Evolutionary conservation across 2,113 vertebrate genomes (phyloP).

Genomic region (Oryzias celebensis): DNA sequence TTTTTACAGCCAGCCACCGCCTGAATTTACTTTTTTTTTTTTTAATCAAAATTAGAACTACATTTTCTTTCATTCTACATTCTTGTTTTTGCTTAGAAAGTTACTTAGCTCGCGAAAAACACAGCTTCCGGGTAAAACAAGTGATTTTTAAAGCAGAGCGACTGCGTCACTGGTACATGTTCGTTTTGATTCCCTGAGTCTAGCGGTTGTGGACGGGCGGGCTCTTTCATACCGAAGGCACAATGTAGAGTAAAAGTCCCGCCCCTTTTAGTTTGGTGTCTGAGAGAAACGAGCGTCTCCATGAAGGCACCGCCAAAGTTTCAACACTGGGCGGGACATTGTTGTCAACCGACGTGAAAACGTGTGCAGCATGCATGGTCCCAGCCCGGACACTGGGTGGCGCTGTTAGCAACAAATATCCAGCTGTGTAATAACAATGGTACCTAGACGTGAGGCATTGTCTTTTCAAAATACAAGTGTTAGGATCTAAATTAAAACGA

Average conservation of each 20-base stretch:
- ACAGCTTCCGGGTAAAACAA: slow-evolving; percentile 42
- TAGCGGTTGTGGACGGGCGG: background rate
- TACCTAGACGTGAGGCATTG: no score
- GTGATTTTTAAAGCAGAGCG: slow-evolving; percentile 32
- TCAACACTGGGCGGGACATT: slow-evolving; percentile 62
- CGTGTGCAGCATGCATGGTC: background rate
- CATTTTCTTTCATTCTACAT: no score
- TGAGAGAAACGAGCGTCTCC: background rate
- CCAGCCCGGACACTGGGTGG: background rate
- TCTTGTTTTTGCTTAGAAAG: no score
- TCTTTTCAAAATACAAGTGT: no score
- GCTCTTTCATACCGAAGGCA: accelerated
- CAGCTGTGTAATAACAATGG: background rate
- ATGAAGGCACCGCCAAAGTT: slow-evolving; percentile 60
- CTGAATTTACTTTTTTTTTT: no score
- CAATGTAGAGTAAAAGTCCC: background rate
- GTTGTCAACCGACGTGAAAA: background rate
- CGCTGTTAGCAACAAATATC: slow-evolving; percentile 8
- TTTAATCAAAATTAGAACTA: no score
- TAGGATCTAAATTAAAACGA: no score
- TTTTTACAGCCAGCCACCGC: no score
- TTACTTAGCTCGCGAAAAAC: no score
- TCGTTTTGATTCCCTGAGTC: background rate
- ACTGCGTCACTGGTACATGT: background rate
- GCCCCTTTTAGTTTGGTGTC: background rate